Evolutionary conservation across 1,140 invertebrate genomes (phyloP), one percentile per base, ranked within the genome.

Genomic region (Diprion similis): DNA sequence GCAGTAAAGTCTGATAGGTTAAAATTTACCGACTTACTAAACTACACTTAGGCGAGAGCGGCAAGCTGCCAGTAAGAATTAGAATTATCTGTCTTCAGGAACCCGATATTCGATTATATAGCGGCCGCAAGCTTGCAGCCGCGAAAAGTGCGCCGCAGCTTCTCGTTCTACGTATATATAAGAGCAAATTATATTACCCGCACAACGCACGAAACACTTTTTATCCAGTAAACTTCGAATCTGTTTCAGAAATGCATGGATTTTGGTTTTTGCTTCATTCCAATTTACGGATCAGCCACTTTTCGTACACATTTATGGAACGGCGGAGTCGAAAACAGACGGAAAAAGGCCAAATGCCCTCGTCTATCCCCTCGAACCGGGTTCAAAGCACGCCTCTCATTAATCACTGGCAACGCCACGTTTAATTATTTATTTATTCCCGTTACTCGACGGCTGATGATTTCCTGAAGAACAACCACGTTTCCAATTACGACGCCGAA

Each of bases 391-490:
- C 9, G 24, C 24, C 24, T 37, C 51, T 59, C 51, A 59, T 59
- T 59, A 59, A 59, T 59, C 51, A 59, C 51, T 59, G 11, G 51
- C 51, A 59, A 13, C 51, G n/a, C 51, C 51, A 59, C 11, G 51
- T 59, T 59, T 59, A 59, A 59, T 59, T 59, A 59, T 59, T 59
- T 59, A 59, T 59, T 59, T 59, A 59, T 59, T 59, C 51, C n/a
- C n/a, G 51, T 59, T 59, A 59, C 51, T 13, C n/a, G 4, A 15
- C 51, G 51, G 51, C n/a, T 59, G 51, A 15, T 59, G 51, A 59
- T 59, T 59, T 17, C 9, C 51, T 59, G 51, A 59, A 59, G 51
- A 59, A 37, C 24, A 37, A 59, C 51, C 51, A 59, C 51, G 51
- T 59, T 59, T 59, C 51, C 51, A 59, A 59, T 59, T 59, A 59